phyloP scores from a whole-genome alignment of 2,797 vertebrate species.

The Gephyroberyx darwinii region DNA sequence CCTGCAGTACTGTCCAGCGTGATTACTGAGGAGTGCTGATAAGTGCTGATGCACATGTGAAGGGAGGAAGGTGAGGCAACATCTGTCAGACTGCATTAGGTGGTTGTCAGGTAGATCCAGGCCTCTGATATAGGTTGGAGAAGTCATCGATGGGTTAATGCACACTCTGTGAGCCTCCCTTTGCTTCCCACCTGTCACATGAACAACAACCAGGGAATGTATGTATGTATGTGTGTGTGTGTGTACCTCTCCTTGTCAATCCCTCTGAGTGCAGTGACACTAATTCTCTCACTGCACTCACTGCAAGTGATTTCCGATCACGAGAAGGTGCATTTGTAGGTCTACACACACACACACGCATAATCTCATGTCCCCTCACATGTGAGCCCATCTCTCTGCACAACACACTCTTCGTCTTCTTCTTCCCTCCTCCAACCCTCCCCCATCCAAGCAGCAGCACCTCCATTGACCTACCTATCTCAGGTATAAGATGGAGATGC shows the following conservation, averaged over 20 bases:
- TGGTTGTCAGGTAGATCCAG: conserved; percentile 25
- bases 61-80: background rate
- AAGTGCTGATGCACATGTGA: background rate
- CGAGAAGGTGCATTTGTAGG: background rate
- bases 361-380: too few relatives aligned
- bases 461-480: conserved; percentile 44
- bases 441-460: too few relatives aligned
- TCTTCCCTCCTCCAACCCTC: too few relatives aligned
- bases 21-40: too few relatives aligned
- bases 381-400: too few relatives aligned
- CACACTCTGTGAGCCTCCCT: conserved; percentile 18
- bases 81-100: conserved; percentile 18
- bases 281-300: conserved; percentile 15
- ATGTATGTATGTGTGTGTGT: background rate
- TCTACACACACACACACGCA: background rate
- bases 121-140: background rate
- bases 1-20: background rate
- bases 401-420: too few relatives aligned
- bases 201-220: conserved; percentile 14
- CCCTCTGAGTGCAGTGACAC: conserved; percentile 1
- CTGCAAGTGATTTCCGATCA: conserved; percentile 22
- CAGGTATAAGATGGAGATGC: conserved; percentile 33
- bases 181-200: conserved; percentile 38
- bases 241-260: conserved; percentile 10
- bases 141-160: background rate